Evolutionary conservation across 1,140 invertebrate genomes (phyloP), one percentile per base, ranked within the genome.

Genomic region (Schlechtendalia chinensis): DNA sequence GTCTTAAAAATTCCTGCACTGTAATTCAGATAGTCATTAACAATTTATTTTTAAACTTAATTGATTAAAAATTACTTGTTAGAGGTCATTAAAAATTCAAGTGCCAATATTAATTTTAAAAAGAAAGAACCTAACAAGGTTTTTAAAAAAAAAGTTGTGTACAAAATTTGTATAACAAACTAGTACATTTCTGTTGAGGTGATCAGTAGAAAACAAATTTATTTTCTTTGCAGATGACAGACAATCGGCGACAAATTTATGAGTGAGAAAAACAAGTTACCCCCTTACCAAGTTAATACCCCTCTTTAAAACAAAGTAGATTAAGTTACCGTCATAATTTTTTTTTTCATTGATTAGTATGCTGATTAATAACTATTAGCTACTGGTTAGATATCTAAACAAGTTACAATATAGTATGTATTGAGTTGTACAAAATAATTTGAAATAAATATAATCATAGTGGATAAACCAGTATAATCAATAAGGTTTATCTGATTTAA

Each of bases 31-130:
- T 17, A n/a, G 1, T 4, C 27, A 8, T 32, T 1, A 2, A 17
- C 8, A 4, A 8, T 65, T 39, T 67, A 67, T 67, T 67, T 67
- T 67, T 39, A 67, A 22, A 39, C 32, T 5, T 67, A 67, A 61
- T 61, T 61, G 22, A 61, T 29, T 61, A 17, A 19, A 19, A 61
- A 61, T 27, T 61, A 27, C 29, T 29, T 8, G 1, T 8, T 29
- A 29, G 19, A 45, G n/a, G 32, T 67, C 39, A 22, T 22, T 67
- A 67, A 67, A 67, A 67, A 19, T 45, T 22, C 32, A 45, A 67
- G 32, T 67, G 63, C 39, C 32, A 67, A 5, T 45, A 12, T n/a
- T 6, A n/a, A 5, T 14, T 3, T n/a, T 32, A 17, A 39, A 45
- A 32, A 65, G 32, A n/a, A n/a, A 32, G 19, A 65, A 32, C 10